Evolutionary conservation across 1,140 invertebrate species (phyloP).

Genomic region (Heliconius himera): DNA sequence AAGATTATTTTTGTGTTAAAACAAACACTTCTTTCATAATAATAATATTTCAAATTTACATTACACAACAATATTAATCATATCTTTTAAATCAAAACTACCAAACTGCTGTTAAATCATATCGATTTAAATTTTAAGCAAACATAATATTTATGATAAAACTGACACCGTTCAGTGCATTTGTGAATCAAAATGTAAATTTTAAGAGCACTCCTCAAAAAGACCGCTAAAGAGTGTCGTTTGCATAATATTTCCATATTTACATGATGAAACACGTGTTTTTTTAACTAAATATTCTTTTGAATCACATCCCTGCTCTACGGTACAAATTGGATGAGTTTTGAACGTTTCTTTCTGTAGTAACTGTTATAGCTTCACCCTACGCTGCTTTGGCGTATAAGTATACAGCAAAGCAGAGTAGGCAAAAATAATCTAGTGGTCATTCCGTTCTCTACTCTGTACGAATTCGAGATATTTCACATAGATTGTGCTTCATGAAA

Average conservation of each 20-base stretch:
- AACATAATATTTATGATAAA: not conserved
- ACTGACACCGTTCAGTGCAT: constrained; percentile 15
- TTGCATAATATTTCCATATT: constrained; percentile 30
- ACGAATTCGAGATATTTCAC: too few relatives aligned
- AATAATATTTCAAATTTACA: too few relatives aligned
- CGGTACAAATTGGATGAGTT: not conserved
- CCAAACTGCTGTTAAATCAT: not conserved
- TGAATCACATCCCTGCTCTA: not conserved
- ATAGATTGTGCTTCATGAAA: too few relatives aligned
- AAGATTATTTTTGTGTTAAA: too few relatives aligned
- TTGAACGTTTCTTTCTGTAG: not conserved
- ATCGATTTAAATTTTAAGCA: not conserved
- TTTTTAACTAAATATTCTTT: constrained; percentile 16
- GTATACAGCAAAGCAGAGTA: too few relatives aligned
- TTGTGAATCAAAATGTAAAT: constrained; percentile 26
- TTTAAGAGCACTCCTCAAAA: constrained; percentile 22
- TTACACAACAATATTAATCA: too few relatives aligned
- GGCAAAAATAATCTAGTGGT: too few relatives aligned
- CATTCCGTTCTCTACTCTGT: too few relatives aligned
- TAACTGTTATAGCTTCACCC: not conserved
- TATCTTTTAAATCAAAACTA: too few relatives aligned
- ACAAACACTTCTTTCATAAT: too few relatives aligned
- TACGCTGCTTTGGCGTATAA: too few relatives aligned
- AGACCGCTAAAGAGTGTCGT: constrained; percentile 25
- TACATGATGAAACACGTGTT: constrained; percentile 22